Evolutionary conservation across 2,113 vertebrate genomes (phyloP).

Genomic region (Ammodytes marinus): DNA sequence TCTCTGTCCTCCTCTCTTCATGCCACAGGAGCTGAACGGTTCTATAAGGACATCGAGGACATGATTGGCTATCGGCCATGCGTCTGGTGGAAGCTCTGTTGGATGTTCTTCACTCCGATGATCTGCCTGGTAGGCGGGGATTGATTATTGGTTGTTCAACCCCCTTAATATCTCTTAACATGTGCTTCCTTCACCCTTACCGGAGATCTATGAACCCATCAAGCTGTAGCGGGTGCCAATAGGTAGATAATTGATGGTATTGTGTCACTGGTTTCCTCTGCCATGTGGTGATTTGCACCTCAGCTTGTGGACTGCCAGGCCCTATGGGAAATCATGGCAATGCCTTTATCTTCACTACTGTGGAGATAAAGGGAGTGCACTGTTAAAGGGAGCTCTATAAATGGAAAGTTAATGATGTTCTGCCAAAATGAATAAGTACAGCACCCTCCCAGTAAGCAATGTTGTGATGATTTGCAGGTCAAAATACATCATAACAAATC

Average conservation of each 20-base stretch:
- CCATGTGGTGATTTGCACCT: constrained; percentile 32
- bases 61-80: constrained; percentile 94
- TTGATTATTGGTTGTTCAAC: constrained; percentile 36
- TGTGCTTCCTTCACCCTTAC: constrained; percentile 2
- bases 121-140: constrained; percentile 88
- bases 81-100: constrained; percentile 92
- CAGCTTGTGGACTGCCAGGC: neutral
- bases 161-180: neutral
- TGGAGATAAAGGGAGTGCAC: constrained; percentile 2
- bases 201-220: constrained; percentile 18
- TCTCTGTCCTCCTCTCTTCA: constrained; percentile 7
- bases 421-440: neutral
- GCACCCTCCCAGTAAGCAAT: neutral
- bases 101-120: constrained; percentile 90
- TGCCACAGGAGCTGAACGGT: constrained; percentile 88
- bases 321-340: constrained; percentile 46
- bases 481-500: too few relatives aligned
- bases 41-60: constrained; percentile 92
- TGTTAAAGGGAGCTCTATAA: neutral
- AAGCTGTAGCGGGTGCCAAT: constrained; percentile 7
- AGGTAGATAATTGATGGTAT: constrained; percentile 25
- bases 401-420: neutral
- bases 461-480: too few relatives aligned
- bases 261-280: neutral
- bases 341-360: constrained; percentile 1